Conservation (phyloP, 2,113 vertebrate genomes). For the Psophia crepitans region DNA sequence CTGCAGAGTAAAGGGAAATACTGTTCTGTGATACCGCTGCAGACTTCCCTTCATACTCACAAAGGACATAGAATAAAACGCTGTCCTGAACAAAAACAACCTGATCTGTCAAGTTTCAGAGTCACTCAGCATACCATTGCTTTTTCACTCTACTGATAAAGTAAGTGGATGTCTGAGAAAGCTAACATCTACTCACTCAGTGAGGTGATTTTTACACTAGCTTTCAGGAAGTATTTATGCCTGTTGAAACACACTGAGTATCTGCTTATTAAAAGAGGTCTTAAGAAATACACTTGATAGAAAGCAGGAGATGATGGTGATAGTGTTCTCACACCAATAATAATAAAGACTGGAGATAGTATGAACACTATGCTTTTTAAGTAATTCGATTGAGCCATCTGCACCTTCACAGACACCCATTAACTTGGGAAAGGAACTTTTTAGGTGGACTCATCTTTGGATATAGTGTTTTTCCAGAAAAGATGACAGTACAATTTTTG, state of each 20-base stretch:
- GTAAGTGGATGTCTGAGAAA: not conserved
- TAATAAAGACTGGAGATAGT: not conserved
- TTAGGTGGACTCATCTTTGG: not conserved
- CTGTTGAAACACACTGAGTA: not conserved
- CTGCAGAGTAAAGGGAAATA: not conserved
- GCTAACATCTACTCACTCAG: not conserved
- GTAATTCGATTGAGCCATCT: not conserved
- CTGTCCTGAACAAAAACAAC: not conserved
- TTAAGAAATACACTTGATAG: not conserved
- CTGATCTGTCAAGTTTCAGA: not conserved
- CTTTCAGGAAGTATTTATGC: not conserved
- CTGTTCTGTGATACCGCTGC: accelerated
- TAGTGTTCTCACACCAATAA: not conserved
- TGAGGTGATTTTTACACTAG: not conserved
- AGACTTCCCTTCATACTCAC: not conserved
- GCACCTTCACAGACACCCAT: not conserved
- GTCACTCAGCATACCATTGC: not conserved
- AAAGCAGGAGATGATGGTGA: not conserved
- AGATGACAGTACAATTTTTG: not conserved
- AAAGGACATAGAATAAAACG: not conserved
- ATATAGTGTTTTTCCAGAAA: not conserved
- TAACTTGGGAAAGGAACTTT: not conserved
- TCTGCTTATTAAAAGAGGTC: not conserved
- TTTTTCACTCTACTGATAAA: not conserved
- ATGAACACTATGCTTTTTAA: not conserved